These are phyloP conservation scores for Apis dorsata DNA, from an alignment of 1,140 invertebrate genomes.

Conservation along the genomic window DNA sequence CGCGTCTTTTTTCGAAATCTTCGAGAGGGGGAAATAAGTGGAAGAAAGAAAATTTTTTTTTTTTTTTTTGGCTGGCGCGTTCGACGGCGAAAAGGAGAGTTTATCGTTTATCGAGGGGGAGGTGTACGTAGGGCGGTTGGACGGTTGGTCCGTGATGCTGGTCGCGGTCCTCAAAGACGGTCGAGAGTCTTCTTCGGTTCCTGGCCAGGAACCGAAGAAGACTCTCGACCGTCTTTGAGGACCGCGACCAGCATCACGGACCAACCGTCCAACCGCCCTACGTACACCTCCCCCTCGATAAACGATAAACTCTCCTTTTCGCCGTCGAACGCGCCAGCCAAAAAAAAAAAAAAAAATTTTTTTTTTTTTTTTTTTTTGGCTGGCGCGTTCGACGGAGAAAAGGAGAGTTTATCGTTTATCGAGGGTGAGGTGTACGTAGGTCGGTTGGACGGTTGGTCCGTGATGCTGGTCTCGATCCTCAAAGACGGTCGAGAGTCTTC, in stretches of 20 bases:
- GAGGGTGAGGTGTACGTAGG: conserved; percentile 6
- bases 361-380: neutral
- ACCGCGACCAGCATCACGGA: too few relatives aligned
- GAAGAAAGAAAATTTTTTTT: neutral
- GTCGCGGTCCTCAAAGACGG: conserved; percentile 29
- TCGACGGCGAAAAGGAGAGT: neutral
- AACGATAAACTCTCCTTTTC: too few relatives aligned
- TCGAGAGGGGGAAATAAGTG: neutral
- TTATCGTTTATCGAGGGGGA: neutral
- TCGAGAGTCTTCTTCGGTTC: conserved; percentile 10
- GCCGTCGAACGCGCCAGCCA: too few relatives aligned
- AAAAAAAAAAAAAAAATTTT: too few relatives aligned
- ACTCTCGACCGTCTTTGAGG: too few relatives aligned
- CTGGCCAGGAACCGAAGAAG: conserved; percentile 12
- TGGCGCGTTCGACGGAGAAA: neutral
- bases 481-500: conserved; percentile 15
- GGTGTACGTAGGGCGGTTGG: conserved; percentile 3
- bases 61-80: neutral
- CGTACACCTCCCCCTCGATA: too few relatives aligned
- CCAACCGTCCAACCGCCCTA: too few relatives aligned
- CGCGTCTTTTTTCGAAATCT: too few relatives aligned
- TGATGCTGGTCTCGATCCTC: conserved; percentile 25
- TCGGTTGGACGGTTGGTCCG: neutral
- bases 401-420: neutral
- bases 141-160: neutral